These are phyloP conservation scores for Caenorhabditis brenneri DNA, from an alignment of 1,140 invertebrate genomes.

Conservation along the genomic window DNA sequence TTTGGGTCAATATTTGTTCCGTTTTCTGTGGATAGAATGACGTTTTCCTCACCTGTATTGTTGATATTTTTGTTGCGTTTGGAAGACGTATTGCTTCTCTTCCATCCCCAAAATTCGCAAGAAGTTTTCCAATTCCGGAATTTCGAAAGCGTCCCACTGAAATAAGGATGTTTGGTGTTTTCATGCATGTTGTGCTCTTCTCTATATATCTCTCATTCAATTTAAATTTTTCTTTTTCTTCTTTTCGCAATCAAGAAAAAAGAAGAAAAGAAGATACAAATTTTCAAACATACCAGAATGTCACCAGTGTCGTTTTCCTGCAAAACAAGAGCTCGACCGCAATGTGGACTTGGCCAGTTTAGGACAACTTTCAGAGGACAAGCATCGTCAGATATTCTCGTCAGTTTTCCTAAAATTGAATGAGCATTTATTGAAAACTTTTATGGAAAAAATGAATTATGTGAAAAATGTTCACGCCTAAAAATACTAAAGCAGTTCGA, in stretches of 20 bases:
- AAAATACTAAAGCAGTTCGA: neutral
- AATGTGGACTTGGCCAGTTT: slow-evolving; percentile 72
- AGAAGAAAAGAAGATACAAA: neutral
- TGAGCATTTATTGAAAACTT: neutral
- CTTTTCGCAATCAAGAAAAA: neutral
- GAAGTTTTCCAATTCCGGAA: slow-evolving; percentile 76
- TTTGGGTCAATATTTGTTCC: slow-evolving; percentile 11
- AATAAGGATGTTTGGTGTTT: slow-evolving; percentile 58
- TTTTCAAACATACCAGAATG: slow-evolving; percentile 73
- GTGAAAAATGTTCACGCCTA: neutral
- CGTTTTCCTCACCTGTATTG: slow-evolving; percentile 63
- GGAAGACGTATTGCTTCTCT: slow-evolving; percentile 74
- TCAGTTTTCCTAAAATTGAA: slow-evolving; percentile 70
- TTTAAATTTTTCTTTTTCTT: too few species aligned
- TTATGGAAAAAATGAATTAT: neutral
- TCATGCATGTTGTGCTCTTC: neutral
- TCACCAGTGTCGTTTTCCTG: slow-evolving; percentile 77
- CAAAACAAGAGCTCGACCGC: slow-evolving; percentile 73
- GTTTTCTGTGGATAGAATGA: neutral
- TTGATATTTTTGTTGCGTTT: slow-evolving; percentile 75
- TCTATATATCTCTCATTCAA: too few species aligned
- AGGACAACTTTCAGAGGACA: slow-evolving; percentile 74
- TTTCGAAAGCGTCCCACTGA: slow-evolving; percentile 76
- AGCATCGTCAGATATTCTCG: slow-evolving; percentile 73
- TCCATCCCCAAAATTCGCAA: slow-evolving; percentile 75